Evolutionary conservation across 2,797 vertebrate genomes (phyloP).

Genomic region (Menidia menidia): DNA sequence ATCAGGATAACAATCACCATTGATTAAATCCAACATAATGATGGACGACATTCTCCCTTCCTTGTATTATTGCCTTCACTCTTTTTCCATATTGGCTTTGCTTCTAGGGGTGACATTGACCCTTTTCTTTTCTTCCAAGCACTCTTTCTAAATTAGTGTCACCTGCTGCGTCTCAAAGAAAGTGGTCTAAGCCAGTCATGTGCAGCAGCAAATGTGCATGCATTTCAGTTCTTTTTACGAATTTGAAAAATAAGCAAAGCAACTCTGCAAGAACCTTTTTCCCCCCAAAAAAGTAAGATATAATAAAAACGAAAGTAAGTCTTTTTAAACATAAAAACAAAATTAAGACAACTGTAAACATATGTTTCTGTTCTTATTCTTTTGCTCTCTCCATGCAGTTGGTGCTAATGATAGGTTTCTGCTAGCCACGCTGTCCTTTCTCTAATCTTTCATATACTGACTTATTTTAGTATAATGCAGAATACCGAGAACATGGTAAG

Average conservation of each 20-base stretch:
- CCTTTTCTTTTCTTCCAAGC: neutral
- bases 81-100: conserved; percentile 13
- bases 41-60: neutral
- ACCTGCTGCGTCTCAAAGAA: neutral
- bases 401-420: neutral
- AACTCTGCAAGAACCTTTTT: neutral
- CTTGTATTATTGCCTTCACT: neutral
- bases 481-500: neutral
- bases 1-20: conserved; percentile 51
- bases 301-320: too few relatives aligned
- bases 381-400: neutral
- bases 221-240: neutral
- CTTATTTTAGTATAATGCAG: neutral
- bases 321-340: too few relatives aligned
- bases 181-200: neutral
- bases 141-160: neutral
- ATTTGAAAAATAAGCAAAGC: neutral
- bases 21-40: conserved; percentile 42
- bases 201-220: neutral
- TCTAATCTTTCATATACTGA: neutral
- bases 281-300: too few relatives aligned
- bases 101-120: conserved; percentile 24
- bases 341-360: too few relatives aligned
- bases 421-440: neutral
- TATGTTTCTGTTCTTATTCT: too few relatives aligned